Base-by-base conservation (phyloP, 35 echinoderm and acorn worm species). In the Apostichopus californicus region DNA sequence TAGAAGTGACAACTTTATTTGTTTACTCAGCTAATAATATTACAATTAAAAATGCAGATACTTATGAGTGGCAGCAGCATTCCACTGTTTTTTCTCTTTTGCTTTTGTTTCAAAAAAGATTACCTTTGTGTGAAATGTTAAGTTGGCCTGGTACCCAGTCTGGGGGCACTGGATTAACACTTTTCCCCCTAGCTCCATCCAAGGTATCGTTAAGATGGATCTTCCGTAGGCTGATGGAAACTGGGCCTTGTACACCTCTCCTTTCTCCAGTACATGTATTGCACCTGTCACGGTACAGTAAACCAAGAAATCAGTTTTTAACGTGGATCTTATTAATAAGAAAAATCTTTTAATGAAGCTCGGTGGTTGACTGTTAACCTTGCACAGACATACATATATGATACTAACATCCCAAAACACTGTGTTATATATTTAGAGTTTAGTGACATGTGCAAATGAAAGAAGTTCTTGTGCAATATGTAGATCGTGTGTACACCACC, bases 181-280 rank as follows among this genome's bases (percentile, higher is more conserved):
- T 80, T 93, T 94, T 5, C 97, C 97, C 4, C 97, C 95, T 14
- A 99, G 79, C 89, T 99, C 97, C 97, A 99, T 99, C 95, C 97
- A 99, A 14, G 97, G 97, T 59, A 96, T 92, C 25, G 97, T 99
- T 14, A 99, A 91, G 66, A 99, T 99, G 1, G 95, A 96, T 59
- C 97, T 90, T 1, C 97, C 97, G 79, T 96, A 99, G 21, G 97
- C 97, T 82, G 93, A 91, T 57, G 97, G 97, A 80, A 99, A 96
- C 24, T 93, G 94, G 4, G 91, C 87, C 4, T 91, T 99, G 91
- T 99, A 99, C 4, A 93, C 93, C 86, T 99, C 97, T 10, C 89
- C 92, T 11, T 93, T 93, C n/a, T 96, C 97, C 17, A 96, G 81
- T 58, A 94, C 73, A 79, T 91, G 83, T 65, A 99, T 96, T 57